These are phyloP conservation scores for Drosophila micromelanica DNA, from an alignment of 1,140 invertebrate genomes.

Conservation along the genomic window DNA sequence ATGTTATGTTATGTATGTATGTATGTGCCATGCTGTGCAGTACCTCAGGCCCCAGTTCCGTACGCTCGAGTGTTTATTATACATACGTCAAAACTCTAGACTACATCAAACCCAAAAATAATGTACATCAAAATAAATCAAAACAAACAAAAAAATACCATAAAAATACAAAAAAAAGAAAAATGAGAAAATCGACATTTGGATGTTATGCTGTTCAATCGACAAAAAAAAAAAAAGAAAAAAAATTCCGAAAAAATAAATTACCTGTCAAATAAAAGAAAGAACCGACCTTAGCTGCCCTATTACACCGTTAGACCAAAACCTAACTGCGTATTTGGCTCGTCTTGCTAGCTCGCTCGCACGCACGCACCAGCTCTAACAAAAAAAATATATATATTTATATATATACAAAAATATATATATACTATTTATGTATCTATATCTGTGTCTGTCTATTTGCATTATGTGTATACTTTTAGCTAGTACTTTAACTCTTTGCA, in stretches of 20 bases:
- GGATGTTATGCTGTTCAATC: conserved; percentile 84
- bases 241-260: conserved; percentile 24
- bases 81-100: conserved; percentile 25
- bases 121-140: conserved; percentile 42
- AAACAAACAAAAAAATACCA: conserved; percentile 16
- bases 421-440: conserved; percentile 6
- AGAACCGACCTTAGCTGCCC: conserved; percentile 34
- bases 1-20: conserved; percentile 23
- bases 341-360: conserved; percentile 54
- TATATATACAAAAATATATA: neutral
- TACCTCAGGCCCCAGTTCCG: conserved; percentile 66
- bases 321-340: conserved; percentile 45
- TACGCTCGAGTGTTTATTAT: conserved; percentile 32
- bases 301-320: conserved; percentile 40
- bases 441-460: conserved; percentile 1
- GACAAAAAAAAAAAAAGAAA: conserved; percentile 32
- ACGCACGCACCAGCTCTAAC: conserved; percentile 46
- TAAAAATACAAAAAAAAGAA: conserved; percentile 46
- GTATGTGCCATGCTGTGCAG: conserved; percentile 73
- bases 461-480: conserved; percentile 32
- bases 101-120: conserved; percentile 10
- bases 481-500: conserved; percentile 11
- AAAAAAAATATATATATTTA: no score
- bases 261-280: conserved; percentile 9
- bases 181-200: conserved; percentile 80